Conservation (phyloP, 2,113 vertebrate genomes). For the Oncorhynchus tshawytscha region DNA sequence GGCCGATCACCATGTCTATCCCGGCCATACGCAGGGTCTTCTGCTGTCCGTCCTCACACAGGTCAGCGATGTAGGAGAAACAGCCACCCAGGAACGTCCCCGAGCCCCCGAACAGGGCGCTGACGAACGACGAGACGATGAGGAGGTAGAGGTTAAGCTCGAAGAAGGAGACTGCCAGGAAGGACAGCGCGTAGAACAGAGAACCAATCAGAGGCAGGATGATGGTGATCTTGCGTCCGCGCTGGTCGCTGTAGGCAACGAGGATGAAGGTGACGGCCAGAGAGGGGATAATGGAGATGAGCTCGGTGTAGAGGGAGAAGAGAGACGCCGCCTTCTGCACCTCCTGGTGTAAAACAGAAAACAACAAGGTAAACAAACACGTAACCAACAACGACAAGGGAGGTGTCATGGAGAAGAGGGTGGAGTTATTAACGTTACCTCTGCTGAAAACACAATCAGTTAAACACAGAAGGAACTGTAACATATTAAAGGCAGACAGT, state of each 20-base stretch:
- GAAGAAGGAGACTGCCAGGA: constrained; percentile 79
- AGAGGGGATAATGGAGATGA: constrained; percentile 81
- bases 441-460: neutral
- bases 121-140: constrained; percentile 73
- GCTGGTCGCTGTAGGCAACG: constrained; percentile 84
- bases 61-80: constrained; percentile 88
- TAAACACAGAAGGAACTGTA: neutral
- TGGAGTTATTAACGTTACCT: too few relatives aligned
- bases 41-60: constrained; percentile 75
- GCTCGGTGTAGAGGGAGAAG: constrained; percentile 81
- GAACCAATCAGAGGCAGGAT: constrained; percentile 80
- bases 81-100: constrained; percentile 87
- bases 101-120: constrained; percentile 82
- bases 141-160: constrained; percentile 80
- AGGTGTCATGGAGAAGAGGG: too few relatives aligned
- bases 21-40: constrained; percentile 88
- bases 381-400: too few relatives aligned
- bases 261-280: constrained; percentile 85
- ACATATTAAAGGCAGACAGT: too few relatives aligned
- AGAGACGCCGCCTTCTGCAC: constrained; percentile 86
- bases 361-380: too few relatives aligned
- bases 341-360: constrained; percentile 36
- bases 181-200: constrained; percentile 67
- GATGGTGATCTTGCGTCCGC: constrained; percentile 86
- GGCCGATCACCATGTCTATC: constrained; percentile 86